Conservation (phyloP, 1,140 invertebrate species). For the Agrypnia vestita region DNA sequence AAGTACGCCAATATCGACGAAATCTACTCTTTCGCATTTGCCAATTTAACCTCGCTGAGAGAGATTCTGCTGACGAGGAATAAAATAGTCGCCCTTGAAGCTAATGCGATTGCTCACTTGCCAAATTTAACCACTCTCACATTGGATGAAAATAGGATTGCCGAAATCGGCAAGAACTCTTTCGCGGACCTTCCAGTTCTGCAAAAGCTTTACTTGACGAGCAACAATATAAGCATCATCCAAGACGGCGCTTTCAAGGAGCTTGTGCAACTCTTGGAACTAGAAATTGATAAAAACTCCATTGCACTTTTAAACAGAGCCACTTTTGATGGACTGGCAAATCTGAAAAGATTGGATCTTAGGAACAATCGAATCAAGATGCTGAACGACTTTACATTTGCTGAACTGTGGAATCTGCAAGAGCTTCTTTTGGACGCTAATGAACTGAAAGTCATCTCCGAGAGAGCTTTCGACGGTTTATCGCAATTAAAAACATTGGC, state of each 20-base stretch:
- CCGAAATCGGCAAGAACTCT: conserved; percentile 80
- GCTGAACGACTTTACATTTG: conserved; percentile 82
- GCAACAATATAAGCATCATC: conserved; percentile 82
- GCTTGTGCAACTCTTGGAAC: conserved; percentile 77
- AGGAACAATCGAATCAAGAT: conserved; percentile 80
- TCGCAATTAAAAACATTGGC: conserved; percentile 79
- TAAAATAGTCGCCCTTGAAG: conserved; percentile 76
- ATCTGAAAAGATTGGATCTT: conserved; percentile 79
- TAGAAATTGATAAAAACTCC: conserved; percentile 82
- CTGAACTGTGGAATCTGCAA: conserved; percentile 80
- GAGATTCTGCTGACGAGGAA: conserved; percentile 81
- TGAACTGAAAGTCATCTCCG: conserved; percentile 75
- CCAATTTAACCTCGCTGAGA: conserved; percentile 78
- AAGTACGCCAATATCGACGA: conserved; percentile 81
- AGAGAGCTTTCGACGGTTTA: conserved; percentile 82
- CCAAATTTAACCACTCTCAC: conserved; percentile 77
- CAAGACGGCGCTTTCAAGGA: conserved; percentile 83
- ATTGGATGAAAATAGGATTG: conserved; percentile 81
- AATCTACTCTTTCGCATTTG: conserved; percentile 79
- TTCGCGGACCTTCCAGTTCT: conserved; percentile 82
- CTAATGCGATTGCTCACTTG: conserved; percentile 81
- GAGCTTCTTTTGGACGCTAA: conserved; percentile 85
- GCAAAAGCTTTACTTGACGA: conserved; percentile 79
- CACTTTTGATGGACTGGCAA: conserved; percentile 81
- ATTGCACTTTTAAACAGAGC: conserved; percentile 80